Base-by-base conservation (phyloP, 1,140 invertebrate genomes). In the Eriocheir sinensis region DNA sequence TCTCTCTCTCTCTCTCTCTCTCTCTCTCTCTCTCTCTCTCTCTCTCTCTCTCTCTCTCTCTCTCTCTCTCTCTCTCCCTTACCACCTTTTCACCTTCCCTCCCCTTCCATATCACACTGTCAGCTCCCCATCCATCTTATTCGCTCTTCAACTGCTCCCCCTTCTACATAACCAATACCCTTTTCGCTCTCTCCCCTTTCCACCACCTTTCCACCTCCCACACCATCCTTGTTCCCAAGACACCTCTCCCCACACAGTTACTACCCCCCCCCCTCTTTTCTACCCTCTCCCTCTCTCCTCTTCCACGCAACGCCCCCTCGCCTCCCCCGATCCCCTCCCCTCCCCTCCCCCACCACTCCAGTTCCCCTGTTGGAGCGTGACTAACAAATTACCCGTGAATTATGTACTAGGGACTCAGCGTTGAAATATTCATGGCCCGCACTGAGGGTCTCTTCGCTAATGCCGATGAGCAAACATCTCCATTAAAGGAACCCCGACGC, bases 381-480 rank as follows among this genome's bases (percentile, higher is more conserved):
- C 9, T 72, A 72, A 72, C 60, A 72, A 72, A 72, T 72, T 12
- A 21, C 60, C n/a, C 60, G 60, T 72, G 60, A 72, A 72, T 72
- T 72, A 72, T 72, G 60, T 72, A 72, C 60, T 72, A n/a, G 60
- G 27, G 60, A 72, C 21, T n/a, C 60, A 21, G n/a, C 60, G 60
- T 72, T 72, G 60, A 72, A 72, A 72, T 72, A 72, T 72, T 72
- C 60, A 72, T 72, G 60, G 21, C 60, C n/a, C 60, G 60, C 12
- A 72, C 60, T 72, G 12, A n/a, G 21, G 60, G 12, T 72, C 60
- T 72, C 17, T 21, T n/a, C 60, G 21, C 60, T 21, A 48, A 72
- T 21, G 60, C 60, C 60, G 27, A 72, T 72, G 60, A 21, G 60
- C 60, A 72, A 72, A 72, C 60, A 72, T 21, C 60, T 72, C 60